These are phyloP conservation scores for Holacanthella duospinosa DNA, from an alignment of 2,888 invertebrate species.

Conservation along the genomic window DNA sequence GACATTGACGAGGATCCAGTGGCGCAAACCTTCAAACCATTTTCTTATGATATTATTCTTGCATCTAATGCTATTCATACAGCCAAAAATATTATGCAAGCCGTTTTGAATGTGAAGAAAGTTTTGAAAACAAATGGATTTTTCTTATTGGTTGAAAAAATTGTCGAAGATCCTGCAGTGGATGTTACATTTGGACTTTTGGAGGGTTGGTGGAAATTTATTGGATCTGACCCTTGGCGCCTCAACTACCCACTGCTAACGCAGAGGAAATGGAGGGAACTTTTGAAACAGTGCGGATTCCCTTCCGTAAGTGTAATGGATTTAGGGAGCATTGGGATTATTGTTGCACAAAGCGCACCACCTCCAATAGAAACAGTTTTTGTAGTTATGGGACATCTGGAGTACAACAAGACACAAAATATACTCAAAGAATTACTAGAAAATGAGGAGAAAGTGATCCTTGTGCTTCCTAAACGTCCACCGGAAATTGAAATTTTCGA, in stretches of 20 bases:
- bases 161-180: not conserved
- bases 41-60: not conserved
- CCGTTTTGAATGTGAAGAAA: not conserved
- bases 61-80: slow-evolving; percentile 2
- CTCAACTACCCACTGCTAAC: not conserved
- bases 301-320: too few species aligned
- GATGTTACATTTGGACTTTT: slow-evolving; percentile 5
- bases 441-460: too few species aligned
- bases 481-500: too few species aligned
- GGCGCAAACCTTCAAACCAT: not conserved
- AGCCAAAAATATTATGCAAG: not conserved
- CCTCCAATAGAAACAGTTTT: too few species aligned
- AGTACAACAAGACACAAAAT: too few species aligned
- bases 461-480: too few species aligned
- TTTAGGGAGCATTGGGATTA: too few species aligned
- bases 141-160: not conserved
- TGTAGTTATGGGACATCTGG: too few species aligned
- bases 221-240: not conserved
- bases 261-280: not conserved
- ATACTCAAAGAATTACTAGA: too few species aligned
- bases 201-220: slow-evolving; percentile 3
- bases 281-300: not conserved
- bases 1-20: slow-evolving; percentile 4
- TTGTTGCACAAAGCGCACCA: too few species aligned
- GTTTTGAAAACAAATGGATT: not conserved